phyloP scores from a whole-genome alignment of 2,113 vertebrate genomes.

The Micronycteris hirsuta region DNA sequence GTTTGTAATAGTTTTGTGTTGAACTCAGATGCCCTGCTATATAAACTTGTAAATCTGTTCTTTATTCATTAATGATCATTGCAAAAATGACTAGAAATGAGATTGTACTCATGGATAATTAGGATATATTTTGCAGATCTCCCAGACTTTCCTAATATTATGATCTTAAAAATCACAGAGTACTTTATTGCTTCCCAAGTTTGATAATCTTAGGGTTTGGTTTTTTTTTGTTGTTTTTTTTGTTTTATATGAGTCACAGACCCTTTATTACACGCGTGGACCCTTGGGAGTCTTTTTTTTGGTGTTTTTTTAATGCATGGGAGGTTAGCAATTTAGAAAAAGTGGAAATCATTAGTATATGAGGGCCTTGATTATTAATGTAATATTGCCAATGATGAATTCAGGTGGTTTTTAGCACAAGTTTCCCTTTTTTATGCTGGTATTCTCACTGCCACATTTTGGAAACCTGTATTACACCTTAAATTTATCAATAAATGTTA shows the following conservation, averaged over 20 bases:
- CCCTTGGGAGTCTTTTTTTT: neutral
- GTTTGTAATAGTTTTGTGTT: constrained; percentile 74
- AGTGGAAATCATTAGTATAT: constrained; percentile 78
- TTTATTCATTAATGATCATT: constrained; percentile 72
- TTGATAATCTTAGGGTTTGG: constrained; percentile 61
- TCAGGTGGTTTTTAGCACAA: constrained; percentile 89
- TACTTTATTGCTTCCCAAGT: constrained; percentile 70
- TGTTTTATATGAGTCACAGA: too few relatives aligned
- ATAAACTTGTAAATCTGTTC: constrained; percentile 73
- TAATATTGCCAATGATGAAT: constrained; percentile 84
- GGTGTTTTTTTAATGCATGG: constrained; percentile 72
- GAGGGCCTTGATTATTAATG: constrained; percentile 86
- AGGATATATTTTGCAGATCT: constrained; percentile 73
- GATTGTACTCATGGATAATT: constrained; percentile 68
- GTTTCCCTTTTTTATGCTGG: constrained; percentile 86
- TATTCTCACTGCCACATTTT: constrained; percentile 93
- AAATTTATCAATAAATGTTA: constrained; percentile 97
- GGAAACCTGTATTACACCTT: constrained; percentile 92
- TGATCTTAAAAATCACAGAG: constrained; percentile 63
- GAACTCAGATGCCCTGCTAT: constrained; percentile 65
- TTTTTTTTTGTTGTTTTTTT: constrained; percentile 66
- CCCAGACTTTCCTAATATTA: constrained; percentile 64
- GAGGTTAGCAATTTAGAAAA: constrained; percentile 72
- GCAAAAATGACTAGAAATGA: constrained; percentile 72
- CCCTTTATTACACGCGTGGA: too few relatives aligned